phyloP scores from a whole-genome alignment of 2,888 invertebrate genomes.

The Autographa gamma region DNA sequence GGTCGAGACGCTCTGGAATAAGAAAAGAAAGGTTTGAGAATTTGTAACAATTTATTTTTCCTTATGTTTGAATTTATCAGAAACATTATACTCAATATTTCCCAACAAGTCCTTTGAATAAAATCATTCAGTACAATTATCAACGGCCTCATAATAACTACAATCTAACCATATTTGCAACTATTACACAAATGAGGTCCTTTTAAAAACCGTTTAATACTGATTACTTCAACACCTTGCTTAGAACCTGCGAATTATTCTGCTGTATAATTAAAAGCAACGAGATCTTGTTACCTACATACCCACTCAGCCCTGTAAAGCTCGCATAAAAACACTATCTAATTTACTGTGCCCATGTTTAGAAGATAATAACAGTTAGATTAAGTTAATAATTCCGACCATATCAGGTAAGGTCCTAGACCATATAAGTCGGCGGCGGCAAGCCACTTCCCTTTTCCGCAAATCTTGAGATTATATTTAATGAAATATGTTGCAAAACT shows the following conservation, averaged over 20 bases:
- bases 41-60: neutral
- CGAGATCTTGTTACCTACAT: constrained; percentile 29
- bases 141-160: neutral
- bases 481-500: constrained; percentile 1
- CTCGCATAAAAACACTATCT: constrained; percentile 46
- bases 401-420: constrained; percentile 36
- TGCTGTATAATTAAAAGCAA: constrained; percentile 34
- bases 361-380: constrained; percentile 51
- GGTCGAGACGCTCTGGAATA: constrained; percentile 91
- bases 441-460: constrained; percentile 58
- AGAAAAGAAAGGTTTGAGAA: constrained; percentile 28
- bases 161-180: neutral
- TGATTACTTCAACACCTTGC: constrained; percentile 31
- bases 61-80: neutral
- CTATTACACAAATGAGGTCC: constrained; percentile 19
- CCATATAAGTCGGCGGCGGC: constrained; percentile 31
- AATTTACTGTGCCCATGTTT: constrained; percentile 54
- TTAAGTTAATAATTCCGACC: constrained; percentile 56
- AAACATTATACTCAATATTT: neutral
- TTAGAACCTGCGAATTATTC: constrained; percentile 20
- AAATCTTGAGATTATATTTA: constrained; percentile 37
- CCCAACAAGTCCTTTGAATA: neutral
- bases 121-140: neutral
- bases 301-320: constrained; percentile 40
- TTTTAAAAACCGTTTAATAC: constrained; percentile 41